Base-by-base conservation (phyloP, 2,797 vertebrate genomes). In the Tangara arthus region DNA sequence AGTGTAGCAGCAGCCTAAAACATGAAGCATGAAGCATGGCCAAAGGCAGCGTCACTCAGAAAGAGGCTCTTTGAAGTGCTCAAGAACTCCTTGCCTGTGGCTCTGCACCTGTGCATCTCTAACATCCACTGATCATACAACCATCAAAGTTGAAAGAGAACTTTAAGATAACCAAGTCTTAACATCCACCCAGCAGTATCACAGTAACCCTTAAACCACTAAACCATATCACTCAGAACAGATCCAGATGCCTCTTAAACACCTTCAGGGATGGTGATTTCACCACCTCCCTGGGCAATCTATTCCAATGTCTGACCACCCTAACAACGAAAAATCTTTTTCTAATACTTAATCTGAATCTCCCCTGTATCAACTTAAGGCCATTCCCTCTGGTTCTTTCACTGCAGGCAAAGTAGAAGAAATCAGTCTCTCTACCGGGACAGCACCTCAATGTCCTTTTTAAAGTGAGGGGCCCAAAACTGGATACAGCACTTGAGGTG, bases 11-110 rank as follows among this genome's bases (percentile, higher is more conserved):
- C 59, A 83, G 77, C 39, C 59, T 61, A 64, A 88, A 90, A 57
- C 0, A 0, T 53, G 80, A 87, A 63, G 60, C 20, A 10, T 7
- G 37, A 90, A 91, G 68, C 9, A 19, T 17, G 34, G 42, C 63
- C 70, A 71, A 79, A 65, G 73, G 52, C 76, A 89, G 50, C 30
- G 65, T 32, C 28, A 21, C 21, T 75, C 44, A 75, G 61, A 44
- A 94, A 82, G 39, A 92, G 42, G 39, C 55, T 89, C 52, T 90
- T 11, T 41, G 63, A 91, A 82, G 44, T 15, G 22, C 55, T 90
- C 32, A 47, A 69, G 70, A 84, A 57, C 30, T 68, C 57, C 12
- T 22, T 3, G 3, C 41, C 35, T 0, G 0, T 3, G 5, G 84
- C 56, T 70, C 61, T 35, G 64, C 0, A 3, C 44, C 59, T 34